A percentile compares a stretch with the other conserved stretches of the same genome.
phyloP scores from a whole-genome alignment of 2,888 invertebrate species.

The Panzeria rudis region DNA sequence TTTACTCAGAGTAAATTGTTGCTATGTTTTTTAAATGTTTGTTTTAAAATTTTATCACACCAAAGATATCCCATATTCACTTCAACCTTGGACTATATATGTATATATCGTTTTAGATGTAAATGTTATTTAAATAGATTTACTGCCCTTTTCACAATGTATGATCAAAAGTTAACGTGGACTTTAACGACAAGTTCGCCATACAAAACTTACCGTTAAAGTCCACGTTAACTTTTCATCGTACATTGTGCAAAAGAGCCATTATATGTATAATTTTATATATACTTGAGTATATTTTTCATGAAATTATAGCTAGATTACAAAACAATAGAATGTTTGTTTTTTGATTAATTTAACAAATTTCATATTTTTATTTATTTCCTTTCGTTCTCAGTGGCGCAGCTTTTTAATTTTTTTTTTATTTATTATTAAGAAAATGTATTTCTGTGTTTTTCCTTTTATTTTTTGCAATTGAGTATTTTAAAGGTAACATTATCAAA shows the following conservation, averaged over 20 bases:
- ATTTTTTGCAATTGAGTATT: conserved; percentile 30
- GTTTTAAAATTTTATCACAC: neutral
- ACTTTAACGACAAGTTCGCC: too few relatives aligned
- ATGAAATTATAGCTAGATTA: conserved; percentile 66
- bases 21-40: too few relatives aligned
- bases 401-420: conserved; percentile 36
- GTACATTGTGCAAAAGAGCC: too few relatives aligned
- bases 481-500: conserved; percentile 59
- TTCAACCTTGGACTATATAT: conserved; percentile 10
- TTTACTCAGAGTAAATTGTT: too few relatives aligned
- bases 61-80: conserved; percentile 7
- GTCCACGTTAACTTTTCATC: too few relatives aligned
- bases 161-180: too few relatives aligned
- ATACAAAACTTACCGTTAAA: too few relatives aligned
- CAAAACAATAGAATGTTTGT: conserved; percentile 69
- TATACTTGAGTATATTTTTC: conserved; percentile 7
- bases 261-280: conserved; percentile 1
- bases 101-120: conserved; percentile 11
- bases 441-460: conserved; percentile 17
- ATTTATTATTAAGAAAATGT: conserved; percentile 20
- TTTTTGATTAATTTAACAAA: conserved; percentile 29
- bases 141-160: too few relatives aligned
- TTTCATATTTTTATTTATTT: conserved; percentile 30
- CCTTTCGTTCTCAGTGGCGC: conserved; percentile 53
- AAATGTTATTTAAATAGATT: conserved; percentile 41